Evolutionary conservation across 2,797 vertebrate genomes (phyloP).

Genomic region (Salmo trutta): DNA sequence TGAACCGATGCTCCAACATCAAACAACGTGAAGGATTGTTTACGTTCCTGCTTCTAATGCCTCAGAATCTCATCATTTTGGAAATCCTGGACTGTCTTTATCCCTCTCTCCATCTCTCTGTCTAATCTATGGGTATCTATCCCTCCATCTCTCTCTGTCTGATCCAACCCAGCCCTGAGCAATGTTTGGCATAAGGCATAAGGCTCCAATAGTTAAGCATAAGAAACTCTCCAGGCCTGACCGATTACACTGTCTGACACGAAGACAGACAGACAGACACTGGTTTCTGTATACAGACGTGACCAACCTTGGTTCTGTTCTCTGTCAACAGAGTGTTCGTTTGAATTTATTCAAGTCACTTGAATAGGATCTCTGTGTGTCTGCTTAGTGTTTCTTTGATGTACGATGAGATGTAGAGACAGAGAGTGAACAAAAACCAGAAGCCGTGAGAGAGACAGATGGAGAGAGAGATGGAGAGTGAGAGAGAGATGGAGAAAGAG

Average conservation of each 20-base stretch:
- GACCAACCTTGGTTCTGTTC: constrained; percentile 33
- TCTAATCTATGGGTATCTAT: constrained; percentile 51
- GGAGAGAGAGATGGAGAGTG: neutral
- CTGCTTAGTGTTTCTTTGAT: constrained; percentile 16
- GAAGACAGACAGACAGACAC: neutral
- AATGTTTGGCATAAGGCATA: constrained; percentile 6
- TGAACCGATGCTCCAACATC: constrained; percentile 58
- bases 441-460: neutral
- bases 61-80: constrained; percentile 63
- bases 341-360: constrained; percentile 30
- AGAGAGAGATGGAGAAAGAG: neutral
- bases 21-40: constrained; percentile 69
- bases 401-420: constrained; percentile 51
- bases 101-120: constrained; percentile 65
- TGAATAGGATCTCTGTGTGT: constrained; percentile 30
- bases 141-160: constrained; percentile 62
- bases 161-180: constrained; percentile 45
- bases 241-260: neutral
- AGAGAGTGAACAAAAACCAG: constrained; percentile 44
- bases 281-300: constrained; percentile 23
- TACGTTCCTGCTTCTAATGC: constrained; percentile 67
- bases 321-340: constrained; percentile 21
- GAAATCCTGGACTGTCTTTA: constrained; percentile 66
- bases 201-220: constrained; percentile 47
- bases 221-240: constrained; percentile 17